Base-by-base conservation (phyloP, 2,113 vertebrate species). In the Scytalopus superciliaris region DNA sequence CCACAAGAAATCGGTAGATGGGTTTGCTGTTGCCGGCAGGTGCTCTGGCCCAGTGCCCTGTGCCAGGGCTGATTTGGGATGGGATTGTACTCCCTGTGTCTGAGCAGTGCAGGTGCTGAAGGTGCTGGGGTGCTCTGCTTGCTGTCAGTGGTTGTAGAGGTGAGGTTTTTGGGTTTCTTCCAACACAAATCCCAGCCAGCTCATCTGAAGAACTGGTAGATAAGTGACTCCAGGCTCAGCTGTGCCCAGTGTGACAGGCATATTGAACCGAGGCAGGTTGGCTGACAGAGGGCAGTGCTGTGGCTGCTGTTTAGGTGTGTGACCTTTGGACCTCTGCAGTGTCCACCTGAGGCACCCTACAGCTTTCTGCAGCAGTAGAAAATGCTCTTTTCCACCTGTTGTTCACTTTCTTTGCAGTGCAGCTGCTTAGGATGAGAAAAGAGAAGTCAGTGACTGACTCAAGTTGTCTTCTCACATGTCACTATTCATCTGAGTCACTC, bases 1-100 rank as follows among this genome's bases (percentile, higher is more conserved):
- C 2, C 10, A 5, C 1, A 6, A 37, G 23, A 3, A 3, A 7
- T 5, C 35, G 45, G 16, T 21, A 12, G 55, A 2, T 5, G 11
- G 4, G 7, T 23, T 25, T 60, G 25, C 19, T 40, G 0, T 6
- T 11, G 13, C 2, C 19, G 42, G 63, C 11, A 10, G 4, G 15
- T 33, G 12, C 40, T 17, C 67, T 50, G 47, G 35, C 21, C 35
- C 3, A 2, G 2, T 10, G 9, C 7, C 19, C 21, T 12, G 2
- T 19, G 23, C 45, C 27, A 22, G 47, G 53, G 19, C 9, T 57
- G 10, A 2, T 14, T 5, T 28, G 35, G 31, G 59, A 25, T 35
- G 19, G 39, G 11, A 5, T 3, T 40, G 31, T 16, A 66, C n/a
- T 30, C 18, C 7, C 7, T 1, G 16, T 56, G 80, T 30, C 40